A percentile compares a stretch with the other conserved stretches of the same genome.
These are phyloP conservation scores for Dusona sp. DNA, from an alignment of 2,888 invertebrate species.

Conservation along the genomic window DNA sequence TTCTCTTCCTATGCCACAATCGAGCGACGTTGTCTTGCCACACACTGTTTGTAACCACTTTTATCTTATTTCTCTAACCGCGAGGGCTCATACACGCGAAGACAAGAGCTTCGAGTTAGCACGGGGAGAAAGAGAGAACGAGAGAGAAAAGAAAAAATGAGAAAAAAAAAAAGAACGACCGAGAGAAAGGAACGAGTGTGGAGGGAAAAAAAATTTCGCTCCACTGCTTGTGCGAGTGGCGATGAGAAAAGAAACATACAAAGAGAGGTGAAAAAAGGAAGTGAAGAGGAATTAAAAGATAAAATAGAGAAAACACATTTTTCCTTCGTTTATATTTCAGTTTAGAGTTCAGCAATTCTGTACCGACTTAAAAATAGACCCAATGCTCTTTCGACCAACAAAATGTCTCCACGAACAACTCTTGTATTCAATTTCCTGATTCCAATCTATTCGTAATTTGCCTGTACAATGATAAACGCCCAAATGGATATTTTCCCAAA, in stretches of 20 bases:
- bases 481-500: neutral
- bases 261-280: slow-evolving; percentile 63
- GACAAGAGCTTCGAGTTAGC: slow-evolving; percentile 40
- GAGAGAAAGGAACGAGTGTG: slow-evolving; percentile 38
- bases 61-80: slow-evolving; percentile 66
- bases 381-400: slow-evolving; percentile 30
- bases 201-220: slow-evolving; percentile 62
- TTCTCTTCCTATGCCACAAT: slow-evolving; percentile 61
- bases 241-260: slow-evolving; percentile 54
- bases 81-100: slow-evolving; percentile 57
- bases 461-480: neutral
- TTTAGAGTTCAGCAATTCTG: slow-evolving; percentile 50
- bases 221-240: slow-evolving; percentile 38
- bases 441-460: neutral
- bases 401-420: neutral
- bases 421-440: slow-evolving; percentile 25
- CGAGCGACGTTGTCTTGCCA: slow-evolving; percentile 57
- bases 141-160: neutral
- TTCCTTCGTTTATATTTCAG: neutral
- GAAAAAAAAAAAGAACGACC: slow-evolving; percentile 41
- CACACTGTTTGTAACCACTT: slow-evolving; percentile 58
- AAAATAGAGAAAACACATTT: slow-evolving; percentile 56
- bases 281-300: slow-evolving; percentile 66
- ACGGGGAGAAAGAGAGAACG: slow-evolving; percentile 8
- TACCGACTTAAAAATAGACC: slow-evolving; percentile 63